Evolutionary conservation across 1,140 invertebrate genomes (phyloP).

Genomic region (Lethrus apterus): DNA sequence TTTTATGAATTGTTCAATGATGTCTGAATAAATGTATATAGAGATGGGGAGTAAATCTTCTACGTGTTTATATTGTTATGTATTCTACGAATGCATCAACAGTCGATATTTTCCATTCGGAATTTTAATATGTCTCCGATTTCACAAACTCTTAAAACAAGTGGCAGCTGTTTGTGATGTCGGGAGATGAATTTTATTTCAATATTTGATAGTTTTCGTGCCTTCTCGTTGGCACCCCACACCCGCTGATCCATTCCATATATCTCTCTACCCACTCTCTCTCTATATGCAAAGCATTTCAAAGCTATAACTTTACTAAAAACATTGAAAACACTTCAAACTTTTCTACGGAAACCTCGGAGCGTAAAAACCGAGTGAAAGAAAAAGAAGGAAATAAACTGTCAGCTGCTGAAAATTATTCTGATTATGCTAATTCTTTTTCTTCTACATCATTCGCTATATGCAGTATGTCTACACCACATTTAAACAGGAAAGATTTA

Average conservation of each 20-base stretch:
- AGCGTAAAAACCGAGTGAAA: slow-evolving; percentile 18
- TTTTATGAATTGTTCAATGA: no score
- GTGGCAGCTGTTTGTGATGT: slow-evolving; percentile 41
- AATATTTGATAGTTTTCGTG: slow-evolving; percentile 42
- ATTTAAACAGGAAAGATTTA: slow-evolving; percentile 28
- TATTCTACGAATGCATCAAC: slow-evolving; percentile 6
- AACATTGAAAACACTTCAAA: slow-evolving; percentile 35
- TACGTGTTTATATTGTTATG: slow-evolving; percentile 7
- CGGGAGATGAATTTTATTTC: slow-evolving; percentile 42
- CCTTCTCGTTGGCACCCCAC: slow-evolving; percentile 25
- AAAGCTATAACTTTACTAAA: slow-evolving; percentile 36
- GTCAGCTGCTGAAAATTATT: slow-evolving; percentile 41
- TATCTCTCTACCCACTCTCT: slow-evolving; percentile 19
- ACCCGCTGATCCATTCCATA: background rate
- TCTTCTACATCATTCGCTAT: slow-evolving; percentile 29
- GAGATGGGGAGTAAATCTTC: no score
- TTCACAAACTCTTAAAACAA: slow-evolving; percentile 41
- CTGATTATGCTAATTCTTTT: slow-evolving; percentile 40
- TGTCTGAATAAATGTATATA: no score
- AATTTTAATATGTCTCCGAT: slow-evolving; percentile 40
- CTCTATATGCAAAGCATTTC: slow-evolving; percentile 35
- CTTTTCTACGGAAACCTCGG: slow-evolving; percentile 27
- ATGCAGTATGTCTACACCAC: slow-evolving; percentile 33
- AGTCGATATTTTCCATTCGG: slow-evolving; percentile 18
- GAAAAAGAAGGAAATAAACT: slow-evolving; percentile 33